Evolutionary conservation across 2,113 vertebrate species (phyloP), one percentile per base, ranked within the genome.

Genomic region (Antechinus stuartii): DNA sequence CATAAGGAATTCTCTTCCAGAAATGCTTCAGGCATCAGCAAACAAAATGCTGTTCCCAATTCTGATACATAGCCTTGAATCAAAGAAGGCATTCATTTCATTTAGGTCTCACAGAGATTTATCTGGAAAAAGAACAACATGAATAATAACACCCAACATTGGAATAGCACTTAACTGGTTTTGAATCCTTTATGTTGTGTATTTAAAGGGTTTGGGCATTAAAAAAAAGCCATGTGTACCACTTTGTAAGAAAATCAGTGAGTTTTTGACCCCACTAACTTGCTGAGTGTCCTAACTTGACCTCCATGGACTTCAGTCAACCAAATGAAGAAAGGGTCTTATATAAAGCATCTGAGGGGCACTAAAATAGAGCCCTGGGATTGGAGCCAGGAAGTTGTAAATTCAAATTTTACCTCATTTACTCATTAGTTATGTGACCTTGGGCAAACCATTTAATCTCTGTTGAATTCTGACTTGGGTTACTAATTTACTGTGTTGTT

Each of bases 111-210:
- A 50, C n/a, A 25, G 92, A 76, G 11, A 54, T 52, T 12, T 25
- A 42, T 23, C 49, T 95, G 46, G 3, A 89, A 49, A 95, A 94
- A 89, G 93, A 92, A 92, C n/a, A 93, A 91, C 35, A 42, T 42
- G 68, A 84, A 42, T 84, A 84, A 84, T 84, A 84, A 84, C 68
- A 84, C 68, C 68, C 68, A 84, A 84, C n/a, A 8, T 42, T 84
- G 68, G 19, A 84, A 42, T 84, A 84, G 6, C 68, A 84, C 35
- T 84, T 42, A 84, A 84, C n/a, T 6, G 68, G 42, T 84, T 84
- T 84, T 84, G 68, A 42, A 84, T 42, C n/a, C 68, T 7, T 84
- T 84, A 22, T 84, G 22, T 42, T 23, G 68, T 84, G n/a, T 42
- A 84, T 84, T 35, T 84, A 23, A 84, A 84, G 42, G 35, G n/a